Percentiles rank a stretch among this genome's conserved stretches.
Evolutionary conservation across 2,888 invertebrate genomes (phyloP).

Genomic region (Drosophila multiciliata): DNA sequence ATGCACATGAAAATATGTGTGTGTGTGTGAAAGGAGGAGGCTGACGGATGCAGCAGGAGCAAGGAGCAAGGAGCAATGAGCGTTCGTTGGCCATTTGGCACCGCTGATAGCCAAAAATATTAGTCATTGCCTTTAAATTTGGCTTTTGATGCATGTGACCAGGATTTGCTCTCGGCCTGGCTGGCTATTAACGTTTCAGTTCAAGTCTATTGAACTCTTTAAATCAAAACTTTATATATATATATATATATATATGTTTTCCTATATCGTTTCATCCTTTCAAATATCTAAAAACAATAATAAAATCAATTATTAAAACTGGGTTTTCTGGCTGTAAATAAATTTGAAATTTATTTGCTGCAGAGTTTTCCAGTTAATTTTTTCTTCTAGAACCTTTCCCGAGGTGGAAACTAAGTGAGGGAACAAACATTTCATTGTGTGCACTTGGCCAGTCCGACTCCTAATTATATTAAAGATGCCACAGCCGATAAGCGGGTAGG

Average conservation of each 20-base stretch:
- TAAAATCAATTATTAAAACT: not conserved
- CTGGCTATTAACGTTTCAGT: conserved; percentile 1
- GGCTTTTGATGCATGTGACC: conserved; percentile 63
- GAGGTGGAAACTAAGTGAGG: not conserved
- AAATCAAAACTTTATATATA: not conserved
- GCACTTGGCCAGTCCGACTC: conserved; percentile 26
- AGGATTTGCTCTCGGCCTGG: conserved; percentile 15
- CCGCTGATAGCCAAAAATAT: conserved; percentile 73
- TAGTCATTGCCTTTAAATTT: conserved; percentile 76
- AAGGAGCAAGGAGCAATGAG: conserved; percentile 19
- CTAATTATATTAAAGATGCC: conserved; percentile 47
- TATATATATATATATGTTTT: not conserved
- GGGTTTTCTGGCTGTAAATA: not conserved
- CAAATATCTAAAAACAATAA: not conserved
- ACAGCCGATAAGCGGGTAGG: conserved; percentile 30
- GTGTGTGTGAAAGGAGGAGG: conserved; percentile 19
- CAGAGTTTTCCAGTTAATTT: not conserved
- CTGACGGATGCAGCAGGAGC: conserved; percentile 17
- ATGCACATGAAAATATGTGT: conserved; percentile 21
- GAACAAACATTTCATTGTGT: conserved; percentile 7
- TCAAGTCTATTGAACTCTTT: conserved; percentile 45
- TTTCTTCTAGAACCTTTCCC: not conserved
- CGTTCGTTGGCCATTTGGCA: conserved; percentile 70
- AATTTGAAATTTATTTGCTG: not conserved
- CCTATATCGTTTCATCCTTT: not conserved